Base-by-base conservation (phyloP, 2,888 invertebrate species). In the Pasiphila rectangulata region DNA sequence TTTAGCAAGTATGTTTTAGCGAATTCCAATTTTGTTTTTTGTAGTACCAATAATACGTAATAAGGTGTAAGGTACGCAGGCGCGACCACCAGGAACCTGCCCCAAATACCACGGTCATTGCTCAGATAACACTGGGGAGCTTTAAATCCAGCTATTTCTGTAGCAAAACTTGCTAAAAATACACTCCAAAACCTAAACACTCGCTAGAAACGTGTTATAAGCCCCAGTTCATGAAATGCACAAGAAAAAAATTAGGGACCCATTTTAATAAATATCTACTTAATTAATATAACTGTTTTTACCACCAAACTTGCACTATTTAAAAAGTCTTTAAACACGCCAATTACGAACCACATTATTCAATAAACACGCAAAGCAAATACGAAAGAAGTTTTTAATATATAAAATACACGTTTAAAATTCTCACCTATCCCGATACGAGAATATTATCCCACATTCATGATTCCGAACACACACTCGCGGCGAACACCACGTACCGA, bases 91-190 rank as follows among this genome's bases (percentile, higher is more conserved):
- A 37, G 24, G 15, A 41, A 42, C 24, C 32, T 47, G 37, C 37
- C 47, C 25, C 32, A 42, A 25, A 37, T 37, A 29, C 12, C 42
- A 42, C 32, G 47, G 41, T 30, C 47, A 46, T 15, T 36, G 30
- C 29, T 16, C 13, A 27, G 25, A 25, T 12, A 36, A 15, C n/a
- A 17, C 23, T 10, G 16, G n/a, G 10, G 30, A 29, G 21, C 21
- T 23, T 9, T 10, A 24, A 9, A 24, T 16, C 3, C 23, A 9
- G 4, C 16, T 37, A 13, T 6, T 10, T 27, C 10, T 12, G 6
- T 20, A 38, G 3, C 21, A 40, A 21, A 25, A 27, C 4, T 19
- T 17, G 6, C 4, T 27, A 3, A 25, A 25, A 3, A 5, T 10
- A 4, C 24, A 25, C 10, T 10, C 6, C 12, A 12, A 12, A n/a